phyloP scores from a whole-genome alignment of 2,888 invertebrate species.

The Drosophila mimica region DNA sequence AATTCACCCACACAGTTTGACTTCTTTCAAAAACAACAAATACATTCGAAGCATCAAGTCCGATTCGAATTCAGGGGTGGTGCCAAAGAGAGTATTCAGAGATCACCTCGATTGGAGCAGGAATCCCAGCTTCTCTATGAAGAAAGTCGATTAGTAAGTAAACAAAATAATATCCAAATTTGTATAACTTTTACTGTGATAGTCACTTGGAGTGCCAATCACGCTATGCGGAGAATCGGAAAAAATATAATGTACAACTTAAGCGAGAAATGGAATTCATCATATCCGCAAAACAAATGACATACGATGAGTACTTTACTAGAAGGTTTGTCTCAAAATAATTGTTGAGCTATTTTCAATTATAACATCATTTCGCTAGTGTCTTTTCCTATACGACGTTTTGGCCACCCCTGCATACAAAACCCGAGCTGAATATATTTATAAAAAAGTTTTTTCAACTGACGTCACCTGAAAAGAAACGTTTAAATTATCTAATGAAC shows the following conservation, averaged over 20 bases:
- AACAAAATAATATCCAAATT: accelerated
- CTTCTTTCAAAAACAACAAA: neutral
- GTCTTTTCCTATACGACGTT: slow-evolving; percentile 36
- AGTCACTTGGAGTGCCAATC: slow-evolving; percentile 46
- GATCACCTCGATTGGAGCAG: slow-evolving; percentile 48
- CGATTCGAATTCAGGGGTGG: neutral
- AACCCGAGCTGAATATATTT: slow-evolving; percentile 41
- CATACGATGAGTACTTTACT: slow-evolving; percentile 33
- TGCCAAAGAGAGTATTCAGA: neutral
- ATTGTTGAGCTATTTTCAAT: neutral
- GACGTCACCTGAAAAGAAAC: slow-evolving; percentile 22
- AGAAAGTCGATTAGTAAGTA: slow-evolving; percentile 51
- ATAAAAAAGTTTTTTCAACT: slow-evolving; percentile 51
- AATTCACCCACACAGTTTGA: neutral
- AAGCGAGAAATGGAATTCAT: slow-evolving; percentile 31
- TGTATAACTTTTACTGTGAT: neutral
- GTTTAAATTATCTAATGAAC: slow-evolving; percentile 50
- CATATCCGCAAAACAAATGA: slow-evolving; percentile 9
- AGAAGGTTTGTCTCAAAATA: slow-evolving; percentile 33
- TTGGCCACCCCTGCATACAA: slow-evolving; percentile 62
- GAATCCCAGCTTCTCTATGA: slow-evolving; percentile 54
- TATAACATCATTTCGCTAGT: slow-evolving; percentile 11
- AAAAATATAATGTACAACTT: slow-evolving; percentile 40
- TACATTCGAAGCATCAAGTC: neutral
- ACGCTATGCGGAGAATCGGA: slow-evolving; percentile 25